These are phyloP conservation scores for Nymphicus hollandicus DNA, from an alignment of 2,113 vertebrate genomes.

Conservation along the genomic window DNA sequence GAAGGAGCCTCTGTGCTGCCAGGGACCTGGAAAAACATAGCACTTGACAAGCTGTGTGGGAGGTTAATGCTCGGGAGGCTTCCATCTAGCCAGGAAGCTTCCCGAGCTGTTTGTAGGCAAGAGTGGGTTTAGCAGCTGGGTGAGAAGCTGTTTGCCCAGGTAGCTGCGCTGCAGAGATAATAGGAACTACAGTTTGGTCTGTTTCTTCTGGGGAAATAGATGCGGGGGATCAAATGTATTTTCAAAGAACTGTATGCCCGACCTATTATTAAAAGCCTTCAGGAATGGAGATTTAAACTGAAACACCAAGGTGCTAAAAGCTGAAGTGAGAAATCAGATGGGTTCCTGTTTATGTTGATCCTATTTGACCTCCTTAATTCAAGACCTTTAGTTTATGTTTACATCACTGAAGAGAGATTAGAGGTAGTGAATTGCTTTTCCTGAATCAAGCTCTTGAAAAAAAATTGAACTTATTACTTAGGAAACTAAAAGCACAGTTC, in stretches of 20 bases:
- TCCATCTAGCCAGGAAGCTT: fast-evolving
- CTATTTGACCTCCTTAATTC: background rate
- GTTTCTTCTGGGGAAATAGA: background rate
- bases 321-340: background rate
- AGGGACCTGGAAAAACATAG: too few relatives aligned
- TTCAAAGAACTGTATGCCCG: background rate
- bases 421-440: background rate
- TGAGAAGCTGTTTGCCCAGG: background rate
- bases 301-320: background rate
- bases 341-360: background rate
- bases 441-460: background rate
- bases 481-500: background rate
- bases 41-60: fast-evolving
- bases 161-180: fast-evolving
- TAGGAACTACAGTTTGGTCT: fast-evolving
- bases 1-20: fast-evolving
- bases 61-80: background rate
- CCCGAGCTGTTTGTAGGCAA: background rate
- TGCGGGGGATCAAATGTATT: too few relatives aligned
- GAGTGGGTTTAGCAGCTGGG: background rate
- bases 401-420: background rate
- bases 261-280: background rate
- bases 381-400: background rate
- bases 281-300: background rate
- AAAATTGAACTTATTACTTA: background rate